phyloP scores from a whole-genome alignment of 2,888 invertebrate genomes.

The Minunthozetes semirufus region DNA sequence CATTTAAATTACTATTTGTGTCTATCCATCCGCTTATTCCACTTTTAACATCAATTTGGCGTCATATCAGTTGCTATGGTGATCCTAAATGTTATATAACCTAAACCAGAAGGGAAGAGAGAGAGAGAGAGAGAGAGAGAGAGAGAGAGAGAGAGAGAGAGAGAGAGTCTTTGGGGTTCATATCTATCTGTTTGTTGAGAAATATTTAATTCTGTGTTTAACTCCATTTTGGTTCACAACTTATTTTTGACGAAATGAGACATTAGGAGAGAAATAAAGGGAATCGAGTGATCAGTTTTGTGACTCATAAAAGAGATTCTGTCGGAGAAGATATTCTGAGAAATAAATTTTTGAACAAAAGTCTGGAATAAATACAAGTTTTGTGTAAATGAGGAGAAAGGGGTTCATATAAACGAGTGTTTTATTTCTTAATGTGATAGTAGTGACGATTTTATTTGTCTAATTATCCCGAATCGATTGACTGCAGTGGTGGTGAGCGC shows the following conservation, averaged over 20 bases:
- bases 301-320: neutral
- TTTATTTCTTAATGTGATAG: conserved; percentile 18
- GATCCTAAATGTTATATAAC: conserved; percentile 12
- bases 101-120: neutral
- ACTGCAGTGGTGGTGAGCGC: conserved; percentile 21
- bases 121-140: conserved; percentile 3
- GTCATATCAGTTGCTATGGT: neutral
- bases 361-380: neutral
- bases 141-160: conserved; percentile 23
- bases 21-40: neutral
- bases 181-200: neutral
- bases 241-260: neutral
- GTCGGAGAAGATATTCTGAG: neutral
- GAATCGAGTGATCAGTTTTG: neutral
- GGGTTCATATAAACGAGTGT: conserved; percentile 9
- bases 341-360: conserved; percentile 3
- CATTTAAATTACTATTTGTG: neutral
- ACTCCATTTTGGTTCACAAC: neutral
- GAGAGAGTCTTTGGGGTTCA: neutral
- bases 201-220: neutral
- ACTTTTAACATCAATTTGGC: conserved; percentile 13
- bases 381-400: neutral
- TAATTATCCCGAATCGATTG: conserved; percentile 21
- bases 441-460: conserved; percentile 15
- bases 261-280: neutral